Evolutionary conservation across 2,113 vertebrate genomes (phyloP), one percentile per base, ranked within the genome.

Genomic region (Scolopax mira): DNA sequence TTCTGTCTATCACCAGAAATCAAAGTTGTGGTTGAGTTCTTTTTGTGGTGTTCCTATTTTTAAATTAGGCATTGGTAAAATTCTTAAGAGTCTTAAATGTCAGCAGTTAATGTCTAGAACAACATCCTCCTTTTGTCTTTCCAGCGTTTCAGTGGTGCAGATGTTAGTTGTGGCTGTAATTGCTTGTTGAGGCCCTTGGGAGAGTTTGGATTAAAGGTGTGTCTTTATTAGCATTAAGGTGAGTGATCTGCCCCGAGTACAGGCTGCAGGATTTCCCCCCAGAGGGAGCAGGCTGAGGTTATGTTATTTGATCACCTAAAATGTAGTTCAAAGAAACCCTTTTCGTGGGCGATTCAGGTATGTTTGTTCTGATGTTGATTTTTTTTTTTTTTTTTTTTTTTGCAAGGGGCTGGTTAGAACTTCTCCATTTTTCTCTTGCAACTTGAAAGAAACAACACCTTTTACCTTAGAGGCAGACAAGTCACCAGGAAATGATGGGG

Each of bases 401-500:
- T 42, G 14, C 73, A 60, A 88, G 88, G 64, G 82, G 66, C 37
- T 82, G 58, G 64, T 90, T 79, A 64, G 84, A 87, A 91, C 80
- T 37, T 73, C 75, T 78, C 77, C 10, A 0, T 71, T 83, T 84
- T 46, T 60, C 70, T 85, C 60, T 74, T 57, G 77, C 58, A 39
- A 85, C 88, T 80, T 91, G 75, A 96, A 94, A 94, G 91, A 62
- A 95, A 78, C 49, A 81, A 27, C 84, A 94, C 82, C 85, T 95
- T 94, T 91, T 89, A 69, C 85, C 84, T 87, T 60, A 31, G 90
- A 96, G 89, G 73, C 92, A 78, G 78, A 46, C 55, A 55, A 92
- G 93, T 89, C 22, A 21, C 85, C 96, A 92, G 92, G 95, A 96
- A 97, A 91, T 79, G 93, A 67, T 79, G 91, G 54, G 82, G 89